Percentiles rank a stretch among this genome's conserved stretches.
phyloP scores from a whole-genome alignment of 2,797 vertebrate genomes.

The Australoheros facetus region DNA sequence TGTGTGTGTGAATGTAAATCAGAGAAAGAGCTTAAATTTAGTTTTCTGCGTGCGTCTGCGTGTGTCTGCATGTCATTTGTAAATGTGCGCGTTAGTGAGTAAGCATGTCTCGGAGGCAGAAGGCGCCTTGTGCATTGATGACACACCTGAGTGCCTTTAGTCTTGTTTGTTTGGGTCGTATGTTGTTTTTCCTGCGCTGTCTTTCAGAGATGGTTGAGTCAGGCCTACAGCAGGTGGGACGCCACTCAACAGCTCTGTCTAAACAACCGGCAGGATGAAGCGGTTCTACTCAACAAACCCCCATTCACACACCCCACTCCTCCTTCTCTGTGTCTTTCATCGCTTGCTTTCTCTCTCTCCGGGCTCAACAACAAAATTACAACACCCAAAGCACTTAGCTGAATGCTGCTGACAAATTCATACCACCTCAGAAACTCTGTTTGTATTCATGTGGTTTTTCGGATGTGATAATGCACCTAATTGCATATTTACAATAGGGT shows the following conservation, averaged over 20 bases:
- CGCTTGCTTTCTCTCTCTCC: constrained; percentile 20
- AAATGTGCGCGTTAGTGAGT: constrained; percentile 48
- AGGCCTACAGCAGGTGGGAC: constrained; percentile 61
- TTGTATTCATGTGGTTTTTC: constrained; percentile 30
- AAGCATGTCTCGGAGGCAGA: constrained; percentile 73
- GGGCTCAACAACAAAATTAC: constrained; percentile 45
- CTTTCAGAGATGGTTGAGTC: constrained; percentile 56
- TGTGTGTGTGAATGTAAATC: constrained; percentile 56
- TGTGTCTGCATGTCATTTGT: constrained; percentile 44
- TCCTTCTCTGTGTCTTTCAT: constrained; percentile 21
- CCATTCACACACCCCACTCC: constrained; percentile 16
- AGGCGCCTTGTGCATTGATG: constrained; percentile 61
- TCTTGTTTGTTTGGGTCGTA: constrained; percentile 69
- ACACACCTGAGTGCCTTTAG: constrained; percentile 78
- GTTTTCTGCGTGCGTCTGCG: constrained; percentile 27
- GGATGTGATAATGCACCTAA: constrained; percentile 33
- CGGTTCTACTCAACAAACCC: constrained; percentile 32
- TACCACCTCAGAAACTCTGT: constrained; percentile 25
- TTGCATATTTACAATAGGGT: constrained; percentile 26
- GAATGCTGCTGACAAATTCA: constrained; percentile 45
- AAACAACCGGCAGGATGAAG: constrained; percentile 48
- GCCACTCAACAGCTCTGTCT: constrained; percentile 50
- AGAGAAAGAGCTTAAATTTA: constrained; percentile 39
- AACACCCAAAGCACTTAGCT: constrained; percentile 41
- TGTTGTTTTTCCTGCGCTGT: constrained; percentile 48